Percentiles rank a stretch among this genome's conserved stretches.
Evolutionary conservation across 1,140 invertebrate species (phyloP).

Genomic region (Helicoverpa zea): DNA sequence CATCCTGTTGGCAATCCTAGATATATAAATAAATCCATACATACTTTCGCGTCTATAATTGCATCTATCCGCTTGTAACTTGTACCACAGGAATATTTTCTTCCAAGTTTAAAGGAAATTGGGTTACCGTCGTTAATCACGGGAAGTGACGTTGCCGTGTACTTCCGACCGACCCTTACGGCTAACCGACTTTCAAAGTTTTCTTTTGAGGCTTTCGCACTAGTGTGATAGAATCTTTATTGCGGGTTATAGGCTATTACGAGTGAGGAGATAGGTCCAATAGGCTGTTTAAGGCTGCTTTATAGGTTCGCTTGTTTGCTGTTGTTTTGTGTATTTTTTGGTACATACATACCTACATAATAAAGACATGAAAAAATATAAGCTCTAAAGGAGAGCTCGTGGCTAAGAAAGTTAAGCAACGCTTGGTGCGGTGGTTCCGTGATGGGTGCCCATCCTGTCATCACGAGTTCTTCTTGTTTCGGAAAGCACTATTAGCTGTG

Average conservation of each 20-base stretch:
- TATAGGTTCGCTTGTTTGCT: neutral
- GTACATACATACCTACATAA: too few species aligned
- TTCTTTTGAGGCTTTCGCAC: slow-evolving; percentile 42
- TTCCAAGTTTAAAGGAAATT: slow-evolving; percentile 71
- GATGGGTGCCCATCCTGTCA: too few species aligned
- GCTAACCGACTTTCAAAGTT: slow-evolving; percentile 49
- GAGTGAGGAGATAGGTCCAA: slow-evolving; percentile 11
- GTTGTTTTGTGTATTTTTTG: neutral
- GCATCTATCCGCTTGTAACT: slow-evolving; percentile 12
- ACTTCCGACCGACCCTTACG: slow-evolving; percentile 52
- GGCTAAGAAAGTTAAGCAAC: too few species aligned
- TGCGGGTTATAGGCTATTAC: slow-evolving; percentile 37
- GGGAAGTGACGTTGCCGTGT: slow-evolving; percentile 59
- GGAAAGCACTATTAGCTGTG: too few species aligned
- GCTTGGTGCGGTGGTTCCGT: too few species aligned
- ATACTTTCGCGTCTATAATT: too few species aligned
- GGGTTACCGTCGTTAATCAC: slow-evolving; percentile 72
- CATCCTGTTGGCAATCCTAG: too few species aligned
- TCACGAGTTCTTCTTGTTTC: too few species aligned
- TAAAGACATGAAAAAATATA: too few species aligned
- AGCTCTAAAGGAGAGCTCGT: too few species aligned
- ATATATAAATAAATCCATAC: too few species aligned
- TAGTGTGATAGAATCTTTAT: slow-evolving; percentile 47
- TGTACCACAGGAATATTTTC: slow-evolving; percentile 56
- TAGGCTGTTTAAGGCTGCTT: neutral